Evolutionary conservation across 1,140 invertebrate species (phyloP), one percentile per base, ranked within the genome.

Genomic region (Eufriesea mexicana): DNA sequence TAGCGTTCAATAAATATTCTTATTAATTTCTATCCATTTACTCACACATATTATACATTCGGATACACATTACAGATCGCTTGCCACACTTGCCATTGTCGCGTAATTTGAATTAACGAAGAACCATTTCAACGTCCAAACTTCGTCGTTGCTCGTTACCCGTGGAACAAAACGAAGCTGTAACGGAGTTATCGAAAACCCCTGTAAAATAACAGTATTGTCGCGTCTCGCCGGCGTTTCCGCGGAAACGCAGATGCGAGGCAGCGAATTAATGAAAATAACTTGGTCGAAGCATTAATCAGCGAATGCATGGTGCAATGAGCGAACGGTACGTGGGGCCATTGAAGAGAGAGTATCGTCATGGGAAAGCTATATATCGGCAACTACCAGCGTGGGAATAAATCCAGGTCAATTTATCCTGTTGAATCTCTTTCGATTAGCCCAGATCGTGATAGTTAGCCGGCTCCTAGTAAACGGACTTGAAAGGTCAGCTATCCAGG

Each of bases 321-420:
- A 6, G 20, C 18, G 57, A 75, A 35, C 14, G 45, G 54, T 47
- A 55, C 42, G 12, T 9, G 7, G n/a, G n/a, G 18, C 28, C 35
- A 51, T 42, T 4, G 23, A 18, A 51, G 55, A 57, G 62, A 66
- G 25, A 42, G 10, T 64, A 73, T 61, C 28, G 59, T 64, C 70
- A 35, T 64, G 79, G 70, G 57, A 64, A 55, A 74, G 35, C n/a
- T 47, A 54, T 20, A 42, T 47, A 49, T 64, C 70, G 70, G 18
- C 23, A 71, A 28, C 45, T n/a, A 49, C 18, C 55, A 28, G 66
- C 80, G 80, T 83, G 81, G 74, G 74, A 83, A 83, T 83, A 79
- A 83, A 71, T 79, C 67, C 49, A 28, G 76, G n/a, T 47, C 49
- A 47, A 83, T 83, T 83, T 77, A 83, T 72, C 59, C 49, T 18